These are phyloP conservation scores for Chaetophractus vellerosus DNA, from an alignment of 2,797 vertebrate genomes.

Conservation along the genomic window DNA sequence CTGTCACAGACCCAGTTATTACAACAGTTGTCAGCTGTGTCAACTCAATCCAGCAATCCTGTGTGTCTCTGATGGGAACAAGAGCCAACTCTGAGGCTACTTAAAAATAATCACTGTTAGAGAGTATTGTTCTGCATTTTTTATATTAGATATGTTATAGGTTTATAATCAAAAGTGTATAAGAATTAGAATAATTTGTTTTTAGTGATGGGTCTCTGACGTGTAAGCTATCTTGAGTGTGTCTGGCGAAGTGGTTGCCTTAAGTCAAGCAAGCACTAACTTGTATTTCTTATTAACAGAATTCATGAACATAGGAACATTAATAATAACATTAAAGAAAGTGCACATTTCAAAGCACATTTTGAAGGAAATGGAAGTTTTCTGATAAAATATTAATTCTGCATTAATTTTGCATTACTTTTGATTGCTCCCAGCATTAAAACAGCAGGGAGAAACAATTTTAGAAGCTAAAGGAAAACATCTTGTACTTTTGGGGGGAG, in stretches of 20 bases:
- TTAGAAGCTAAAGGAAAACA: slow-evolving; percentile 71
- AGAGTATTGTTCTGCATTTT: neutral
- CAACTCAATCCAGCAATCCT: neutral
- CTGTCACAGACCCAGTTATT: neutral
- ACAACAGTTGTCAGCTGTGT: neutral
- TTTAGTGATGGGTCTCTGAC: neutral
- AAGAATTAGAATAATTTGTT: neutral
- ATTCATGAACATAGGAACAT: slow-evolving; percentile 63
- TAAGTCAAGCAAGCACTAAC: neutral
- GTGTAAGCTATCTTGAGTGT: neutral
- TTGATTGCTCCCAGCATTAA: slow-evolving; percentile 66
- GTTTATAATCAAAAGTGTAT: neutral
- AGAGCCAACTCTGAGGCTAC: neutral
- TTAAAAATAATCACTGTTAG: neutral
- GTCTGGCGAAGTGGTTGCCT: neutral
- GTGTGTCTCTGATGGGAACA: neutral
- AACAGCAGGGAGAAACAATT: slow-evolving; percentile 65
- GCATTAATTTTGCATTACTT: slow-evolving; percentile 78
- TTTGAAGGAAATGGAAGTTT: slow-evolving; percentile 78
- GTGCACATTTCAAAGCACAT: slow-evolving; percentile 72
- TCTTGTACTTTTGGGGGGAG: neutral
- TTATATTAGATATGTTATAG: neutral
- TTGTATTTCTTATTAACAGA: slow-evolving; percentile 69
- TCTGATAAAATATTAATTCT: slow-evolving; percentile 84
- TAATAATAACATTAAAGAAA: slow-evolving; percentile 69